phyloP scores from a whole-genome alignment of 2,113 vertebrate species.

The Mormyrus lacerda region DNA sequence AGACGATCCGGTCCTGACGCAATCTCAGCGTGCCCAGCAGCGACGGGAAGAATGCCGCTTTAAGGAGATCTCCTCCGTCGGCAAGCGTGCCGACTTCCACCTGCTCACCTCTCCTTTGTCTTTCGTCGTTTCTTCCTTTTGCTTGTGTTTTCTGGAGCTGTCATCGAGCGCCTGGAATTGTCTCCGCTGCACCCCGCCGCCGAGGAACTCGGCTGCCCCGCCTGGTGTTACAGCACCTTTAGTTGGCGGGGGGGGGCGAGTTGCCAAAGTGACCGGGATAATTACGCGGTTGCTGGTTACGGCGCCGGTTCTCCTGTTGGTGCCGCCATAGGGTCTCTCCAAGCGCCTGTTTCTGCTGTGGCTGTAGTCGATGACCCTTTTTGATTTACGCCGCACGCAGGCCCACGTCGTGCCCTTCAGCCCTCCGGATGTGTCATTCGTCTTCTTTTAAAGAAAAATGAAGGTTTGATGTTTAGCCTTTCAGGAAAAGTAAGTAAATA shows the following conservation, averaged over 20 bases:
- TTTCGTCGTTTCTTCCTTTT: neutral
- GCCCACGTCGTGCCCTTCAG: neutral
- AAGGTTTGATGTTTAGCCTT: neutral
- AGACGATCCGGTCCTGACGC: neutral
- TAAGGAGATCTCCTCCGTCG: constrained; percentile 6
- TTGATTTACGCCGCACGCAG: neutral
- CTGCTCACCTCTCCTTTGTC: neutral
- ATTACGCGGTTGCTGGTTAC: neutral
- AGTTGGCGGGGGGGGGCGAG: neutral
- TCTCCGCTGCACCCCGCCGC: neutral
- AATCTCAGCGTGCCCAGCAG: neutral
- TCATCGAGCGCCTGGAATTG: neutral
- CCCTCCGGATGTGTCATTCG: neutral
- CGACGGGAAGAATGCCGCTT: neutral
- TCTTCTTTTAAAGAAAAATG: neutral
- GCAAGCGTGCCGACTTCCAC: neutral
- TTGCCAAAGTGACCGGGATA: neutral
- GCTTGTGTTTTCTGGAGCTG: neutral
- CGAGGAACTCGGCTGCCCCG: neutral
- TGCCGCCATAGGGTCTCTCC: neutral
- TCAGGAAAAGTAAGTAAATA: neutral
- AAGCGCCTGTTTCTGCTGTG: neutral
- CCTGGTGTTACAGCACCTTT: neutral
- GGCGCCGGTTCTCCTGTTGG: neutral
- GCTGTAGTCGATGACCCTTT: neutral